These are phyloP conservation scores for Tetheella fluctuosa DNA, from an alignment of 2,888 invertebrate genomes.

Conservation along the genomic window DNA sequence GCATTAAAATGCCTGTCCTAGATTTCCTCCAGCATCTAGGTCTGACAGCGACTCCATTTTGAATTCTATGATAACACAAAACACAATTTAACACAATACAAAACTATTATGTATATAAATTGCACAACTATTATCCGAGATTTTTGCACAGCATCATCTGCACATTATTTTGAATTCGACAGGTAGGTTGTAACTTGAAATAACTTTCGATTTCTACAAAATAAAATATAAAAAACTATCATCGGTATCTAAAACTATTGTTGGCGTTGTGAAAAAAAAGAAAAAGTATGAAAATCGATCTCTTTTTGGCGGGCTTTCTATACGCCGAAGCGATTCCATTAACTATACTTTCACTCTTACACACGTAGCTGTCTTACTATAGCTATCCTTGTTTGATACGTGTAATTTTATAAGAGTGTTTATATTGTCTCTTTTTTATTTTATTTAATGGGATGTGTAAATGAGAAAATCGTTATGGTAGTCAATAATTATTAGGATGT, in stretches of 20 bases:
- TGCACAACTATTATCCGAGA: background rate
- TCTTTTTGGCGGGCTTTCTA: conserved; percentile 34
- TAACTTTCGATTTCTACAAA: conserved; percentile 63
- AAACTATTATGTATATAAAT: background rate
- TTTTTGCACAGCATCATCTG: background rate
- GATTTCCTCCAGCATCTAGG: background rate
- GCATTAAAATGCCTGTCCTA: too few species aligned
- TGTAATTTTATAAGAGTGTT: background rate
- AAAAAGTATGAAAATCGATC: conserved; percentile 31
- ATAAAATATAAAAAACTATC: conserved; percentile 40
- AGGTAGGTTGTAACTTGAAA: conserved; percentile 35
- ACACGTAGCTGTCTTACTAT: conserved; percentile 5
- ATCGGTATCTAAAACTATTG: conserved; percentile 44
- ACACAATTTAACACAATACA: background rate
- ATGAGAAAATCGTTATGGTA: background rate
- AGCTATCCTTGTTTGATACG: conserved; percentile 1
- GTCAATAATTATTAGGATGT: background rate
- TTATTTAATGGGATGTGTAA: background rate
- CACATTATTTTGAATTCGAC: conserved; percentile 17
- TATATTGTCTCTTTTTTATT: background rate
- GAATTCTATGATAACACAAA: background rate
- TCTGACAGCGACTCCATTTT: background rate
- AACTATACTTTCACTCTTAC: conserved; percentile 35
- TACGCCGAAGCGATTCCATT: conserved; percentile 37
- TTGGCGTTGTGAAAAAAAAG: conserved; percentile 39